Conservation (phyloP, 2,113 vertebrate species). For the Boleophthalmus pectinirostris region DNA sequence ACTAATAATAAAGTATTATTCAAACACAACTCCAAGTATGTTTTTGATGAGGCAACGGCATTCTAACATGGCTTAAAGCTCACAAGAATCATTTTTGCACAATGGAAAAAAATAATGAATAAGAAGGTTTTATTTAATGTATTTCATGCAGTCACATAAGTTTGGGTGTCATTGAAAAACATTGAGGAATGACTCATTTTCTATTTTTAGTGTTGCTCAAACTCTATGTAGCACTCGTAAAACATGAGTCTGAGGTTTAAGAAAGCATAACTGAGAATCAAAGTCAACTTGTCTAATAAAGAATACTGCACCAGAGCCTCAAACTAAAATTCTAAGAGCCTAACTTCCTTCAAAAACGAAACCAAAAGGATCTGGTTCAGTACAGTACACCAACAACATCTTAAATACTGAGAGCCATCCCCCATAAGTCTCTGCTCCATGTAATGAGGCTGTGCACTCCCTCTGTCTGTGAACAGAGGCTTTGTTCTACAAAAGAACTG, state of each 20-base stretch:
- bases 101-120: no score
- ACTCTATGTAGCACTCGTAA: background rate
- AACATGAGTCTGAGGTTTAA: background rate
- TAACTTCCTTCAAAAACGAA: background rate
- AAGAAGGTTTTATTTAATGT: no score
- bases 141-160: no score
- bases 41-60: no score
- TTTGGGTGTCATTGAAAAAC: background rate
- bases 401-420: constrained; percentile 11
- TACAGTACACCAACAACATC: constrained; percentile 19
- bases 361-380: constrained; percentile 6
- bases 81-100: no score
- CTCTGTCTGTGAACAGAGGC: constrained; percentile 18
- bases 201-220: background rate
- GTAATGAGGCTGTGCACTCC: constrained; percentile 24
- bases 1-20: no score
- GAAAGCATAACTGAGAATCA: background rate
- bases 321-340: constrained; percentile 4
- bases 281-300: background rate
- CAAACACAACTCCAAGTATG: no score
- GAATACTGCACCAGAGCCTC: constrained; percentile 2
- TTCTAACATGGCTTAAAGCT: no score
- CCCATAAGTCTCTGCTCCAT: constrained; percentile 28
- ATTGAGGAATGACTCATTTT: background rate
- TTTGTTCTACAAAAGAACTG: constrained; percentile 36